Conservation (phyloP, 2,113 vertebrate genomes). For the Toxotes chatareus region DNA sequence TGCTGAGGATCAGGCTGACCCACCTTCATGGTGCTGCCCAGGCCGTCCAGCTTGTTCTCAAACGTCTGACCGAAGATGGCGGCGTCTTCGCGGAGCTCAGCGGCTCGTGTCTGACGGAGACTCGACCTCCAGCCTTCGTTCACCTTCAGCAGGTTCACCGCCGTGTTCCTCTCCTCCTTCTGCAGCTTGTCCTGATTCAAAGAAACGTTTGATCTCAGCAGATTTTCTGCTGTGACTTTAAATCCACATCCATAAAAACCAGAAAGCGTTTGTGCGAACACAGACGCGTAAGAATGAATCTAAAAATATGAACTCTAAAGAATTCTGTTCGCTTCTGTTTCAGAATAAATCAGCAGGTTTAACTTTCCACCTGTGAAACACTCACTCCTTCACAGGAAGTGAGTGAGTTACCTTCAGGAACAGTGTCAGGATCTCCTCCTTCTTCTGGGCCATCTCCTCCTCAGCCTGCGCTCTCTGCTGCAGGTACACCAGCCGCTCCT, state of each 20-base stretch:
- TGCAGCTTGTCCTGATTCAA: slow-evolving; percentile 70
- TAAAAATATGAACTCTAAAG: too few species aligned
- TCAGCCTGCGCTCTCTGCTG: slow-evolving; percentile 57
- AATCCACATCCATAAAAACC: too few species aligned
- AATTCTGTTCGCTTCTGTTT: too few species aligned
- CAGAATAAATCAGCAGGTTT: too few species aligned
- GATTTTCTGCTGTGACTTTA: too few species aligned
- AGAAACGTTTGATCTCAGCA: too few species aligned
- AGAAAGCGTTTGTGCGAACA: too few species aligned
- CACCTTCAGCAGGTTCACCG: slow-evolving; percentile 57
- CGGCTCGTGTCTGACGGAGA: slow-evolving; percentile 26
- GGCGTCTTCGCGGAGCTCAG: slow-evolving; percentile 14
- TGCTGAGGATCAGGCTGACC: not conserved
- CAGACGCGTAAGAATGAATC: too few species aligned
- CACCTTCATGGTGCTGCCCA: slow-evolving; percentile 54
- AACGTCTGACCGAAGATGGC: slow-evolving; percentile 38
- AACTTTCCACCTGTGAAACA: too few species aligned
- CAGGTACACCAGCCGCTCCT: slow-evolving; percentile 38
- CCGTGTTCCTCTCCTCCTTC: slow-evolving; percentile 64
- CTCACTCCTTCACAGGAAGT: too few species aligned
- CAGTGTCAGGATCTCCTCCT: slow-evolving; percentile 56
- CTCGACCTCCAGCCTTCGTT: slow-evolving; percentile 49
- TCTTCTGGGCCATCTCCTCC: slow-evolving; percentile 63
- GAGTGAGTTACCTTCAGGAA: slow-evolving; percentile 54
- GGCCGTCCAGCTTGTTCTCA: slow-evolving; percentile 54